phyloP scores from a whole-genome alignment of 1,140 invertebrate species.

The Drosophila willistoni region DNA sequence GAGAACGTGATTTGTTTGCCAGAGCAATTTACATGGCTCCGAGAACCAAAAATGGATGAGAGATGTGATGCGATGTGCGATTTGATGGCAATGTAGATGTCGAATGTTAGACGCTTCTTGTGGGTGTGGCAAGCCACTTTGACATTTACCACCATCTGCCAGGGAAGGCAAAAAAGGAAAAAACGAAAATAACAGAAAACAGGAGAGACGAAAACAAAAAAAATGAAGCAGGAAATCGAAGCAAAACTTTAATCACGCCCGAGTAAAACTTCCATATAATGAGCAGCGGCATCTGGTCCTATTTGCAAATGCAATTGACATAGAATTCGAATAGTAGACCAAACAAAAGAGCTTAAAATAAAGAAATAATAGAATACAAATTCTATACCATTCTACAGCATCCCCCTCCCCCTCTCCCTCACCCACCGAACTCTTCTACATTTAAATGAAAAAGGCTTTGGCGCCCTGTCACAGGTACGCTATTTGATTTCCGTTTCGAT shows the following conservation, averaged over 20 bases:
- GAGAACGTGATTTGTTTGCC: conserved; percentile 59
- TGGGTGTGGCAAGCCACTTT: conserved; percentile 13
- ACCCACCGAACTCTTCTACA: background rate
- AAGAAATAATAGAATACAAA: conserved; percentile 15
- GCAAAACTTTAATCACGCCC: conserved; percentile 7
- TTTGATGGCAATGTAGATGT: conserved; percentile 9
- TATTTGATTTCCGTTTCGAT: conserved; percentile 13
- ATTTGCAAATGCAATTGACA: conserved; percentile 11
- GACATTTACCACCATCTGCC: conserved; percentile 8
- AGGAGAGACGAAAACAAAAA: background rate
- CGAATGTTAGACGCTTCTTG: conserved; percentile 4
- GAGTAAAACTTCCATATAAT: conserved; percentile 5
- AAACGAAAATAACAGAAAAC: background rate
- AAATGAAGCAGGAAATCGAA: background rate
- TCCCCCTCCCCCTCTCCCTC: no score
- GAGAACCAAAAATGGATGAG: conserved; percentile 20
- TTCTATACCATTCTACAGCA: background rate
- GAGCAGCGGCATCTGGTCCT: background rate
- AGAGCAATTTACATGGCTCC: conserved; percentile 55
- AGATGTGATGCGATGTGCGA: conserved; percentile 14
- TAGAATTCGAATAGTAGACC: background rate
- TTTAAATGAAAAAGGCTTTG: conserved; percentile 6
- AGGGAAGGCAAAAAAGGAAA: background rate
- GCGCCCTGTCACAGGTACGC: conserved; percentile 6
- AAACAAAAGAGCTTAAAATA: conserved; percentile 9